Conservation (phyloP, 2,797 vertebrate species). For the Ispidina lecontei region DNA sequence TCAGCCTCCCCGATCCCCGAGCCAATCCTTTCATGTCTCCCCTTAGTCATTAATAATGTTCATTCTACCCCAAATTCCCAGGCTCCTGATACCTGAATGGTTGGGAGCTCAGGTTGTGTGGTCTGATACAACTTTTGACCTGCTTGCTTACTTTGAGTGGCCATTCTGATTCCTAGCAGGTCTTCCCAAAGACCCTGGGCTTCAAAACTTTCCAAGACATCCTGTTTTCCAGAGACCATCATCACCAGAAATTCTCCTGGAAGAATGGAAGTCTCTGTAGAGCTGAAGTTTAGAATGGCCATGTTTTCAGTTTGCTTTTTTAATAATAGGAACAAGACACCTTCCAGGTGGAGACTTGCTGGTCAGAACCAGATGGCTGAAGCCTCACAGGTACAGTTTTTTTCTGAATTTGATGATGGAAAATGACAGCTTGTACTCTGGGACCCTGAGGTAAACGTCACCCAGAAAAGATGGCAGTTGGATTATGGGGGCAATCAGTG, state of each 20-base stretch:
- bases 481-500: not conserved
- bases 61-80: not conserved
- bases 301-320: not conserved
- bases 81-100: not conserved
- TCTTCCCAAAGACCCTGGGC: not conserved
- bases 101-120: not conserved
- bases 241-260: not conserved
- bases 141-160: not conserved
- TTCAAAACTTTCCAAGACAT: not conserved
- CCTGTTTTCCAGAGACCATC: not conserved
- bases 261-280: not conserved
- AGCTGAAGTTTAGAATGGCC: not conserved
- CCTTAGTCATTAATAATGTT: not conserved
- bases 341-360: not conserved
- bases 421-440: not conserved
- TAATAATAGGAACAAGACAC: not conserved
- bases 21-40: not conserved
- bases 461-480: not conserved
- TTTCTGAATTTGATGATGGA: not conserved
- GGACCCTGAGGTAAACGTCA: not conserved
- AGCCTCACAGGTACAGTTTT: not conserved
- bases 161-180: not conserved
- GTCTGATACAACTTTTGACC: not conserved
- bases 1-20: not conserved
- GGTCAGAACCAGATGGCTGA: not conserved